phyloP scores from a whole-genome alignment of 2,113 vertebrate species.

The Strix uralensis region DNA sequence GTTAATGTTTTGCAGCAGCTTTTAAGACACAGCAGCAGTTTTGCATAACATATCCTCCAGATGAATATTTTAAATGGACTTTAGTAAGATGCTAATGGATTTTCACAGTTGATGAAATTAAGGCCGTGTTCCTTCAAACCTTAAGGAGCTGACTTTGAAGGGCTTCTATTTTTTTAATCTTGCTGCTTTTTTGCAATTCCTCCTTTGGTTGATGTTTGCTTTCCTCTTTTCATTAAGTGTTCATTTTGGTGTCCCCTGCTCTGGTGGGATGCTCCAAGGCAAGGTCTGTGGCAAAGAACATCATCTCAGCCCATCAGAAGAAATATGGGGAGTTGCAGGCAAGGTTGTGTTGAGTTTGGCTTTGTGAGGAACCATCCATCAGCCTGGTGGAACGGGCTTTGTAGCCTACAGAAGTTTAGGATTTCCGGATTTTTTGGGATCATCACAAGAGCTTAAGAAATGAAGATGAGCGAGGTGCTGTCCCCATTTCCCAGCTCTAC shows the following conservation, averaged over 20 bases:
- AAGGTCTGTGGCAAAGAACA: not conserved
- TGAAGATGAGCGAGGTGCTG: not conserved
- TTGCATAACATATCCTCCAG: not conserved
- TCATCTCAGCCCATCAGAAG: not conserved
- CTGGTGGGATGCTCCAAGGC: not conserved
- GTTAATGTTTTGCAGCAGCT: not conserved
- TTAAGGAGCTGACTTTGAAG: not conserved
- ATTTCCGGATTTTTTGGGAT: not conserved
- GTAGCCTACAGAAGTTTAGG: not conserved
- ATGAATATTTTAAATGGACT: slow-evolving; percentile 29
- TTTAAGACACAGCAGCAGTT: not conserved
- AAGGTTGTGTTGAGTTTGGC: not conserved
- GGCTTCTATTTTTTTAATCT: not conserved
- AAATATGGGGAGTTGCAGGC: not conserved
- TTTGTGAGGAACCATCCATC: not conserved
- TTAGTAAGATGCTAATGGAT: not conserved
- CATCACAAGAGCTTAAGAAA: not conserved
- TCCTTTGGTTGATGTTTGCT: not conserved
- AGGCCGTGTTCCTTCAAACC: not conserved
- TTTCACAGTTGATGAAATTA: slow-evolving; percentile 38
- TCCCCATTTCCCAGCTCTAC: not conserved
- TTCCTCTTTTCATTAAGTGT: not conserved
- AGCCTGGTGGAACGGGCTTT: not conserved
- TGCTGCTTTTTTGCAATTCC: not conserved
- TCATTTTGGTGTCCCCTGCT: not conserved